These are phyloP conservation scores for Sitta carolinensis DNA, from an alignment of 2,797 vertebrate genomes.

Conservation along the genomic window DNA sequence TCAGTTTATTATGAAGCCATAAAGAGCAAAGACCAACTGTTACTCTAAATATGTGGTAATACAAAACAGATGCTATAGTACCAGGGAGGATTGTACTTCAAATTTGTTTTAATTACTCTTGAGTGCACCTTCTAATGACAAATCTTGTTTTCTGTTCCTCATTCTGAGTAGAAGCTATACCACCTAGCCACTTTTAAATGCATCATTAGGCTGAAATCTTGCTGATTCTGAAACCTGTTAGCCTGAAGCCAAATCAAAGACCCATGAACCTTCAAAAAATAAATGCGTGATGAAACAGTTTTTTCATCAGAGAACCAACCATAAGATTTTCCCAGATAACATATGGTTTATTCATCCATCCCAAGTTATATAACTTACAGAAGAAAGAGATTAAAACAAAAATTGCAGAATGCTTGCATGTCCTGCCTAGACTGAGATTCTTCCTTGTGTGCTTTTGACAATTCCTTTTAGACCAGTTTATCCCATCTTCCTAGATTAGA, in stretches of 20 bases:
- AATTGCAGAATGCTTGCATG: not conserved
- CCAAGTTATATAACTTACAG: not conserved
- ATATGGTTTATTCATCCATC: not conserved
- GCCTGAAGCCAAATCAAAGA: not conserved
- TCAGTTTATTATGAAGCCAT: constrained; percentile 11
- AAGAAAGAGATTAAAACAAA: not conserved
- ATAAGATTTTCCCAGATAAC: not conserved
- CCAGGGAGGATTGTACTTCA: constrained; percentile 11
- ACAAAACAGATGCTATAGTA: not conserved
- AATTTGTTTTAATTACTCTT: constrained; percentile 32
- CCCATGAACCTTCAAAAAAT: not conserved
- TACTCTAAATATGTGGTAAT: constrained; percentile 18
- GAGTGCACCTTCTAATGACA: constrained; percentile 23
- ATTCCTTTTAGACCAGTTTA: not conserved
- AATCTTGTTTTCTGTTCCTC: not conserved
- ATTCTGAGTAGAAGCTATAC: not conserved
- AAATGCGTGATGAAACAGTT: not conserved
- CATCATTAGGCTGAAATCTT: not conserved
- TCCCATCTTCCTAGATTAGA: not conserved
- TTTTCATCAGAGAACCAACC: not conserved
- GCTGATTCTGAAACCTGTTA: not conserved
- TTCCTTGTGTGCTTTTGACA: not conserved
- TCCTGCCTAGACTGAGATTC: not conserved
- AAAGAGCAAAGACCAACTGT: constrained; percentile 30
- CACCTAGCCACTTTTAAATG: not conserved